Conservation (phyloP, 2,113 vertebrate genomes). For the Paedocypris sp. region DNA sequence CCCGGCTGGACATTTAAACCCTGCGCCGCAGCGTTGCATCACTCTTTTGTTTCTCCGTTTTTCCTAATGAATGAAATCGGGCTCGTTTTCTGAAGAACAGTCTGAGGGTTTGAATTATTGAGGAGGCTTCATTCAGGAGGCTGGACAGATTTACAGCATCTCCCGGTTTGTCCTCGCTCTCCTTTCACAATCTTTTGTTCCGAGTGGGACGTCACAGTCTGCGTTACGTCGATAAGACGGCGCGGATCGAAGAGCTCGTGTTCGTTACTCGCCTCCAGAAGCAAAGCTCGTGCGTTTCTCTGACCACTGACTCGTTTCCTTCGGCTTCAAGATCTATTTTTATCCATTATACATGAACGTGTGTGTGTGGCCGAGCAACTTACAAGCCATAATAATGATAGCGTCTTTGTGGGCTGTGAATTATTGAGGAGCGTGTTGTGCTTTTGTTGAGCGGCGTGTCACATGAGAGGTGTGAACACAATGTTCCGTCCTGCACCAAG, state of each 20-base stretch:
- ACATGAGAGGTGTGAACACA: background rate
- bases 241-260: background rate
- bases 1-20: too few relatives aligned
- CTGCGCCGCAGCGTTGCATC: slow-evolving; percentile 16
- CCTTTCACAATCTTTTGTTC: slow-evolving; percentile 30
- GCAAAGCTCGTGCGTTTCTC: too few relatives aligned
- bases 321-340: too few relatives aligned
- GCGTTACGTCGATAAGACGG: background rate
- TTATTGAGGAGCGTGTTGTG: too few relatives aligned
- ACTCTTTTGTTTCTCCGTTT: slow-evolving; percentile 10
- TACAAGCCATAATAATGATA: too few relatives aligned
- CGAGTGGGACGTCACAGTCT: background rate
- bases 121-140: slow-evolving; percentile 36
- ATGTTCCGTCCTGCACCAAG: background rate
- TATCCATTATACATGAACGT: too few relatives aligned
- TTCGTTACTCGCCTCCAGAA: too few relatives aligned
- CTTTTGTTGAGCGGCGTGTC: background rate
- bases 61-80: slow-evolving; percentile 41
- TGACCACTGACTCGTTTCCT: too few relatives aligned
- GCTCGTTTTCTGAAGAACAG: slow-evolving; percentile 31
- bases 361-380: too few relatives aligned
- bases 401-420: too few relatives aligned
- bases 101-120: slow-evolving; percentile 50
- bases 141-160: background rate
- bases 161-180: slow-evolving; percentile 1